phyloP scores from a whole-genome alignment of 2,888 invertebrate species.

The Andrena chrysosceles region DNA sequence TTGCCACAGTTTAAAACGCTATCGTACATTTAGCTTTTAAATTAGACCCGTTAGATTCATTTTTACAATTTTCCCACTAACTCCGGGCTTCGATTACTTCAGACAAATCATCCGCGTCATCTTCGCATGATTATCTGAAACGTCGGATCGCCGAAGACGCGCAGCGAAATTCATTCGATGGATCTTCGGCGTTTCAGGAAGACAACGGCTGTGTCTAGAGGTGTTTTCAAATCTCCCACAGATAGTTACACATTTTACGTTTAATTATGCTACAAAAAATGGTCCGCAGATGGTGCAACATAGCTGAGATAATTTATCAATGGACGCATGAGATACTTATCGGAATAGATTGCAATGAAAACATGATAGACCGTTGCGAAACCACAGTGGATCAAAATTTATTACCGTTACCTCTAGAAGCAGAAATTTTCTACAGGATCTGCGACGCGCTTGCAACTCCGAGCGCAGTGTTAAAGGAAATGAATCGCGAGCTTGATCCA shows the following conservation, averaged over 20 bases:
- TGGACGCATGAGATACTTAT: slow-evolving; percentile 26
- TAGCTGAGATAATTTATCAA: slow-evolving; percentile 32
- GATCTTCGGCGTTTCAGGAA: slow-evolving; percentile 35
- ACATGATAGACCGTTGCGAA: slow-evolving; percentile 17
- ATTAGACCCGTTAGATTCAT: neutral
- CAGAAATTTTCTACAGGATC: neutral
- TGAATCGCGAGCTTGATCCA: slow-evolving; percentile 6
- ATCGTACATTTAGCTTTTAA: neutral
- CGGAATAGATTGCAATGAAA: slow-evolving; percentile 37
- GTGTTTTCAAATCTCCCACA: slow-evolving; percentile 36
- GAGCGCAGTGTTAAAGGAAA: neutral
- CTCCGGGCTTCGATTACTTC: neutral
- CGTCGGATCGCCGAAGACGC: neutral
- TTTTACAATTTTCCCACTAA: neutral
- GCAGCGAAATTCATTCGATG: slow-evolving; percentile 13
- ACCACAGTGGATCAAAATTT: slow-evolving; percentile 14
- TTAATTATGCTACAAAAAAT: slow-evolving; percentile 44
- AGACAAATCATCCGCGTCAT: neutral
- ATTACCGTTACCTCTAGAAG: neutral
- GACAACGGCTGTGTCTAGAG: slow-evolving; percentile 29
- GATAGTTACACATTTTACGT: slow-evolving; percentile 27
- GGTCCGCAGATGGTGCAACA: slow-evolving; percentile 33
- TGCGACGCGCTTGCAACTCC: neutral
- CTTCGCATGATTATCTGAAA: slow-evolving; percentile 2
- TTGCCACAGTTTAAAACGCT: neutral